Evolutionary conservation across 2,888 invertebrate species (phyloP), one percentile per base, ranked within the genome.

Genomic region (Pyrrhia umbra): DNA sequence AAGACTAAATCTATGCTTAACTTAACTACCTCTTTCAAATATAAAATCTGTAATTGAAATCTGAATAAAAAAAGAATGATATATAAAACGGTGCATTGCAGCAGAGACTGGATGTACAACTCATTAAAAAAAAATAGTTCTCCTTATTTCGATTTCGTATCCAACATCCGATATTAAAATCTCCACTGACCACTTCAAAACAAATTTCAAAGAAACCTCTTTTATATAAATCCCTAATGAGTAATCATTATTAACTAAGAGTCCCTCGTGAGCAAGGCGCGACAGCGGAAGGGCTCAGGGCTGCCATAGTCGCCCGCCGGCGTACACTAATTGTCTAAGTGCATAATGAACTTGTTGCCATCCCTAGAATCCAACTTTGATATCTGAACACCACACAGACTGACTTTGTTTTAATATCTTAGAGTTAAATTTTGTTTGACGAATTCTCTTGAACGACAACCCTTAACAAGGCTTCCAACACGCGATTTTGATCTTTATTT

Each of bases 241-340:
- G 77, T 79, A 77, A 77, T 75, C 78, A 80, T 79, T 78, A 80
- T 79, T 70, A 74, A 75, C 75, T 57, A 72, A 77, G 72, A 78
- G 64, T 68, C 63, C 47, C 55, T 83, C 84, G 85, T 82, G 85
- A 85, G 82, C 77, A 80, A 85, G 86, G 88, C 87, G 84, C 83
- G 74, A 86, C 85, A 81, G 84, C 90, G 92, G 93, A 92, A 92
- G 77, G 84, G 89, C 91, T 85, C 81, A 86, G 85, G 90, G 91
- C 85, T 85, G 85, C 85, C 88, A 80, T 75, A 78, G 79, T 77
- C 75, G 79, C 85, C 91, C 86, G 82, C 87, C 73, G 86, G 92
- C 90, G 87, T 93, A 92, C 94, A 93, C 89, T 94, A 93, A 94
- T 94, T 94, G 93, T 93, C 89, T 93, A 94, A 94, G 94, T 94